Conservation (phyloP, 2,888 invertebrate species). For the Gonocerus acuteangulatus region DNA sequence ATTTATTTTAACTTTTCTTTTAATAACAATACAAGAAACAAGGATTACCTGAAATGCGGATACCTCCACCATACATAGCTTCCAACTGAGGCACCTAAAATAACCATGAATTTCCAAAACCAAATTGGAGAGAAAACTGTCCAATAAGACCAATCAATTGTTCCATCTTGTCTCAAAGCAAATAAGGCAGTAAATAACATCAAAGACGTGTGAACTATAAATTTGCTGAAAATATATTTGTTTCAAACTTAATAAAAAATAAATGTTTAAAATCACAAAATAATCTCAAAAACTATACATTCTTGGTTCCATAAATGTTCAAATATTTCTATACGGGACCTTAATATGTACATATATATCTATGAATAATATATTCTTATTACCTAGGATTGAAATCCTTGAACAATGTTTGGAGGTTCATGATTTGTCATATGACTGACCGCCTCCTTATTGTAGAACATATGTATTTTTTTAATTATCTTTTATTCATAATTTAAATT, state of each 20-base stretch:
- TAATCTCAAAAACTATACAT: too few species aligned
- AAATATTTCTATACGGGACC: background rate
- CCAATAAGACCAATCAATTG: conserved; percentile 91
- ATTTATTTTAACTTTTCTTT: too few species aligned
- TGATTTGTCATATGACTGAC: conserved; percentile 41
- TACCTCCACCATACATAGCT: conserved; percentile 93
- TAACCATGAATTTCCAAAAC: conserved; percentile 92
- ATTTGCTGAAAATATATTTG: conserved; percentile 67
- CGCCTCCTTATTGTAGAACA: too few species aligned
- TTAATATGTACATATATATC: background rate
- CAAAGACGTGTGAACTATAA: conserved; percentile 88
- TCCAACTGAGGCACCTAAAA: conserved; percentile 82
- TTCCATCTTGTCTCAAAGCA: conserved; percentile 80
- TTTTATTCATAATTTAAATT: too few species aligned
- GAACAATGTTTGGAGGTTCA: conserved; percentile 83
- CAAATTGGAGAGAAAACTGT: conserved; percentile 92
- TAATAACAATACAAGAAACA: background rate
- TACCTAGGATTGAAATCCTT: conserved; percentile 90
- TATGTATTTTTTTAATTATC: too few species aligned
- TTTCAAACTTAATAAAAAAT: conserved; percentile 14
- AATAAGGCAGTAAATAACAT: conserved; percentile 85
- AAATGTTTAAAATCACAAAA: background rate
- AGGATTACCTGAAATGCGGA: conserved; percentile 77
- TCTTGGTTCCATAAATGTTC: too few species aligned
- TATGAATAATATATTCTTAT: conserved; percentile 34